phyloP scores from a whole-genome alignment of 2,797 vertebrate genomes.

The Thalassophryne amazonica region DNA sequence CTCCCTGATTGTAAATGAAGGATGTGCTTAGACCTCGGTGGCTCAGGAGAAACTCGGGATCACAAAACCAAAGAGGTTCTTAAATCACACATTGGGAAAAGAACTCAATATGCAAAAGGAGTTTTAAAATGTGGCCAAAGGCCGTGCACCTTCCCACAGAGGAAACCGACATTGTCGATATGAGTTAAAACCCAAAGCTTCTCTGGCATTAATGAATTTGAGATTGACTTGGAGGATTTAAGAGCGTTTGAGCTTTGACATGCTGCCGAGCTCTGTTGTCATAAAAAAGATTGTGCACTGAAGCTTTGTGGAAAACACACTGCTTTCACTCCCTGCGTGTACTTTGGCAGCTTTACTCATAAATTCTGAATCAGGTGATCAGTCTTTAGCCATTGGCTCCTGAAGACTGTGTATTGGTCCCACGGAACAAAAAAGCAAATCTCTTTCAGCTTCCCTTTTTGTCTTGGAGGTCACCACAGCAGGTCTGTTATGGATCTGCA shows the following conservation, averaged over 20 bases:
- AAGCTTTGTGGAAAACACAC: background rate
- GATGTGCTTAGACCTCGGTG: slow-evolving; percentile 4
- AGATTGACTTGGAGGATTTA: background rate
- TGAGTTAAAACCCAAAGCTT: too few relatives aligned
- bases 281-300: background rate
- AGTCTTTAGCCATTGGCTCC: too few relatives aligned
- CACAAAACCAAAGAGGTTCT: slow-evolving; percentile 2
- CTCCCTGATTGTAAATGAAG: slow-evolving; percentile 11
- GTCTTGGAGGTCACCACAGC: too few relatives aligned
- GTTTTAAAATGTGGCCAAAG: background rate
- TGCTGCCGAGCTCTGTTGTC: background rate
- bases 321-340: background rate
- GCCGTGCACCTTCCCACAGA: background rate
- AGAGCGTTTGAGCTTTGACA: background rate
- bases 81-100: background rate
- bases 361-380: too few relatives aligned
- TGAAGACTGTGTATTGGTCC: too few relatives aligned
- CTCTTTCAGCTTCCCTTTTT: too few relatives aligned
- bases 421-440: too few relatives aligned
- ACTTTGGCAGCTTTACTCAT: background rate
- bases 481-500: too few relatives aligned
- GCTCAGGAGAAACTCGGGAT: slow-evolving; percentile 5
- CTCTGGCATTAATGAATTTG: background rate
- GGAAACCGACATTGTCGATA: background rate
- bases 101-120: background rate